phyloP scores from a whole-genome alignment of 2,797 vertebrate species.

The Cuculus canorus region DNA sequence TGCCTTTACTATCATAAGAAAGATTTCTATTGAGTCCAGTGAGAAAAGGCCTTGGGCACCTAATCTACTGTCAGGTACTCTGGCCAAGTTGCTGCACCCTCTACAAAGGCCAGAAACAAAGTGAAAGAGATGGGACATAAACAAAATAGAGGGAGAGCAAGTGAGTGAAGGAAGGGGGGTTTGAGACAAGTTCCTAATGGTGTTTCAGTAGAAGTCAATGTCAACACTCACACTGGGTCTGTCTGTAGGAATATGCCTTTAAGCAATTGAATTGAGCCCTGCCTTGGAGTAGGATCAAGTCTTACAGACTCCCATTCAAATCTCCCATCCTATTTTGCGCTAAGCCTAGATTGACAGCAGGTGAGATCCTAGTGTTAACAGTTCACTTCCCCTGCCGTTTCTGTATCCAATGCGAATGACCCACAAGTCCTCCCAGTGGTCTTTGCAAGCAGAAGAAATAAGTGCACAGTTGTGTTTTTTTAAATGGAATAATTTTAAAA shows the following conservation, averaged over 20 bases:
- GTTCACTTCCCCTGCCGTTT: not conserved
- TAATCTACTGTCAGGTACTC: not conserved
- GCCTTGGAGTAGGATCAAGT: not conserved
- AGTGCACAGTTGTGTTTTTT: not conserved
- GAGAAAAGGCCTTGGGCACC: not conserved
- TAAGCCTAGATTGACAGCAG: not conserved
- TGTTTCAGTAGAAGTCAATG: not conserved
- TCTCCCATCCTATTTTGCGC: not conserved
- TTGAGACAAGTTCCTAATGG: not conserved
- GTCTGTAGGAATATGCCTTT: not conserved
- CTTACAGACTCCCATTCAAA: not conserved
- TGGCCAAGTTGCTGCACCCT: not conserved
- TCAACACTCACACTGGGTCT: not conserved
- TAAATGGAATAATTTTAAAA: not conserved
- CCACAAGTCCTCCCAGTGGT: not conserved
- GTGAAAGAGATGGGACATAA: not conserved
- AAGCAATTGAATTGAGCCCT: not conserved
- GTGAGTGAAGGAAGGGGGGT: not conserved
- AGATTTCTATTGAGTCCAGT: not conserved
- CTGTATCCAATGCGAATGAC: not conserved
- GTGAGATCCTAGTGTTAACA: conserved; percentile 19
- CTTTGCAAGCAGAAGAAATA: not conserved
- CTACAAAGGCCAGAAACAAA: not conserved
- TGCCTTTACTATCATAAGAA: not conserved
- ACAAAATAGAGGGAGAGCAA: not conserved